These are phyloP conservation scores for Polydrusus pterygomalis DNA, from an alignment of 2,888 invertebrate genomes.

Conservation along the genomic window DNA sequence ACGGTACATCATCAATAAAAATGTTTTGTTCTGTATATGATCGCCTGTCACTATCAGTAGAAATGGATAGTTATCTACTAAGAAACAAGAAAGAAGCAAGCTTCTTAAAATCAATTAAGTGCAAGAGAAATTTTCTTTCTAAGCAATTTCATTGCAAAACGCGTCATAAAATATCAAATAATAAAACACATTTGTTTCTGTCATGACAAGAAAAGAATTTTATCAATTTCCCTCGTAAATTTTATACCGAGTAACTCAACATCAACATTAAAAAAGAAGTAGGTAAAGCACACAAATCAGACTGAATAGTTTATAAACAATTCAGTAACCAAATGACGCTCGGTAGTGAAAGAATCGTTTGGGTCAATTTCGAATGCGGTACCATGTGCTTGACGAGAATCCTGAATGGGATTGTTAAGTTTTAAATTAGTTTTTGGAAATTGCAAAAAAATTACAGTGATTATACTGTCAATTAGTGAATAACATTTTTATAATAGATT, in stretches of 20 bases:
- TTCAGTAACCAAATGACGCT: slow-evolving; percentile 26
- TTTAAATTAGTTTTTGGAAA: background rate
- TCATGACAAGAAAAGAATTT: too few relatives aligned
- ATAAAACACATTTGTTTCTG: too few relatives aligned
- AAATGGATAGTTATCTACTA: too few relatives aligned
- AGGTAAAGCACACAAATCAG: slow-evolving; percentile 2
- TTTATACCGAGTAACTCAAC: background rate
- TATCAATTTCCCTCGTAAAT: too few relatives aligned
- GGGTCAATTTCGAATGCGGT: background rate
- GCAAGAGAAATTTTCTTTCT: too few relatives aligned
- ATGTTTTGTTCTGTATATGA: too few relatives aligned
- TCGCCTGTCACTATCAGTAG: too few relatives aligned
- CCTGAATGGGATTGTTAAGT: background rate
- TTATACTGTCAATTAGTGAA: background rate
- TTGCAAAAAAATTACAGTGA: background rate
- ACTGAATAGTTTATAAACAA: slow-evolving; percentile 24
- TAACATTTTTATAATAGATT: background rate
- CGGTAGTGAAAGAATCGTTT: slow-evolving; percentile 29
- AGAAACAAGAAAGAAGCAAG: too few relatives aligned
- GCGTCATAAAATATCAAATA: too few relatives aligned
- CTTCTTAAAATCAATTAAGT: too few relatives aligned
- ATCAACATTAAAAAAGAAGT: background rate
- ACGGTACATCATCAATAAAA: too few relatives aligned
- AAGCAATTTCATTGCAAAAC: too few relatives aligned
- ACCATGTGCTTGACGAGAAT: slow-evolving; percentile 33